These are phyloP conservation scores for Asteroscopus sphinx DNA, from an alignment of 2,888 invertebrate species.

Conservation along the genomic window DNA sequence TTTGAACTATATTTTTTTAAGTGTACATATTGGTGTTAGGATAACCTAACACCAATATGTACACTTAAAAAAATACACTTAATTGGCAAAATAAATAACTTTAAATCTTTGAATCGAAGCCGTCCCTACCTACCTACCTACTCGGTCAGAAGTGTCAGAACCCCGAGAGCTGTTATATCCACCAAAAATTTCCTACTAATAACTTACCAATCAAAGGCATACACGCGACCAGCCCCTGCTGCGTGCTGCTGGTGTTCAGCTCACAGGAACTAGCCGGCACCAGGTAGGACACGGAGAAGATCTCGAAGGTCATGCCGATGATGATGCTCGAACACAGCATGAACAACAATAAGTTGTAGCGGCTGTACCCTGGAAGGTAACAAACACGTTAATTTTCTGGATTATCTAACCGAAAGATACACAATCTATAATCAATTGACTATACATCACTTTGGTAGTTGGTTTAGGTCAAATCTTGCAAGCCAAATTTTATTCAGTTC, in stretches of 20 bases:
- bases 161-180: neutral
- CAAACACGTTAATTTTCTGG: neutral
- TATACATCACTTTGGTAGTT: no score
- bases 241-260: conserved; percentile 72
- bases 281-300: conserved; percentile 80
- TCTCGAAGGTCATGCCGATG: conserved; percentile 78
- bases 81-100: no score
- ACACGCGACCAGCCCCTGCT: conserved; percentile 81
- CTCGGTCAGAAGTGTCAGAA: no score
- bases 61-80: no score
- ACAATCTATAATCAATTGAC: no score
- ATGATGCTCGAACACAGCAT: conserved; percentile 71
- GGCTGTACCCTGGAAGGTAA: conserved; percentile 74
- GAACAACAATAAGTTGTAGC: conserved; percentile 73
- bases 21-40: no score
- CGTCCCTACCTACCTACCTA: no score
- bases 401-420: neutral
- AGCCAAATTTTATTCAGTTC: no score
- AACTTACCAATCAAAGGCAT: conserved; percentile 76
- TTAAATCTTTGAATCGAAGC: no score
- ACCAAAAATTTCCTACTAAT: neutral
- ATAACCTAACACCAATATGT: no score
- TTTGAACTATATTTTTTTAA: no score
- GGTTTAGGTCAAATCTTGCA: no score
- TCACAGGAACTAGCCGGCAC: conserved; percentile 83